Base-by-base conservation (phyloP, 2,888 invertebrate genomes). In the Meliscaeva auricollis region DNA sequence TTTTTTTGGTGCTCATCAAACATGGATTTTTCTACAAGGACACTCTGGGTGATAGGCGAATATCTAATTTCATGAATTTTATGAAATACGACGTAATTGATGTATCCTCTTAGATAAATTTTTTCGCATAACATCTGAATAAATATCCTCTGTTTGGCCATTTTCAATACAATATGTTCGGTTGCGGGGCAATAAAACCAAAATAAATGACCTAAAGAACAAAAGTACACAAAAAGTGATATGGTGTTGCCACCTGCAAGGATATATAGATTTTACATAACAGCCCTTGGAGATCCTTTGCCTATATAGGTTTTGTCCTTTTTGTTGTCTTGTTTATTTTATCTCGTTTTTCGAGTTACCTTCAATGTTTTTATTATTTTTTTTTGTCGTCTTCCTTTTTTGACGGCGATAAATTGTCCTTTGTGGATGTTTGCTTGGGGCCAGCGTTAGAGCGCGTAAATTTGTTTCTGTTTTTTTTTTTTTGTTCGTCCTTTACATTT, bases 321-420 rank as follows among this genome's bases (percentile, higher is more conserved):
- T 30, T 22, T 22, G 6, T 54, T 13, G 9, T 48, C 8, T 56
- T 50, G 58, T 68, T 60, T 46, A 50, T 44, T 76, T 72, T 58
- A 50, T 68, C 52, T 26, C 9, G 26, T 48, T 75, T 32, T 54
- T 11, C 9, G 20, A 9, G 20, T 20, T 30, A 54, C 69, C 20
- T 66, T 26, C 20, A 60, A 68, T 77, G 74, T n/a, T 22, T 74
- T 73, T 83, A 54, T 56, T 83, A 56, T 74, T 15, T 15, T 54
- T 26, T 46, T 78, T n/a, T n/a, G n/a, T n/a, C n/a, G 56, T 81
- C 62, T 75, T 6, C 15, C 20, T 52, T 38, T 84, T 76, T 84
- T 84, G 75, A 78, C 66, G 70, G 32, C 66, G 15, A 79, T 84
- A 84, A 84, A 80, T 84, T 72, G 56, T 84, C 80, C 50, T 60